Base-by-base conservation (phyloP, 2,888 invertebrate genomes). In the Dasypolia templi region DNA sequence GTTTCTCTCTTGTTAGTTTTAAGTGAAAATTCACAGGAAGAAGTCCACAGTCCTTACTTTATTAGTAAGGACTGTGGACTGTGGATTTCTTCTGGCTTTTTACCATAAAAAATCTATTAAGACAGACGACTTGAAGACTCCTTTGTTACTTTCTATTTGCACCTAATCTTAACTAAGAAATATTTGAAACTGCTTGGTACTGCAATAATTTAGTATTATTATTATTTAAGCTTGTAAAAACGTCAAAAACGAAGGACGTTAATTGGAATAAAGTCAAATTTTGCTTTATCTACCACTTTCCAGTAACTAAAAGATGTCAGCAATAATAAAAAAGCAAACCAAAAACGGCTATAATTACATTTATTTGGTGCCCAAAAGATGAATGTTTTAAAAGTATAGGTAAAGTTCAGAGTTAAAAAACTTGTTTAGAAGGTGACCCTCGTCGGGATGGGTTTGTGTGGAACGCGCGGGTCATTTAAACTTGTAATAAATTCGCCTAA, bases 391-490 rank as follows among this genome's bases (percentile, higher is more conserved):
- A 72, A 76, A 72, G 72, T 73, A 72, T 79, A 71, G 65, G 61
- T 61, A 85, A 79, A 82, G 72, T 85, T 78, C n/a, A 29, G 29
- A 64, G 74, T 75, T 69, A 26, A 59, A 80, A 77, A 77, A 72
- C 64, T 85, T 81, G 32, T 79, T 84, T 66, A 12, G 7, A 26
- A 72, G 73, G 58, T 58, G 69, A 72, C 65, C 65, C 64, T 55
- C 55, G 61, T 68, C 71, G 62, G 66, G 62, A 65, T 59, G 76
- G 76, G 70, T 56, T 68, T 75, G 62, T 67, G n/a, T 76, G 72
- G 58, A 72, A 59, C 32, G 61, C 62, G 63, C 29, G 39, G 72
- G 72, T 73, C 69, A 75, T 83, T 76, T 72, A 78, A 78, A 85
- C 83, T 80, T 74, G 59, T 75, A 63, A 83, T 77, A 76, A 75